These are phyloP conservation scores for Arizona elegans DNA, from an alignment of 2,113 vertebrate genomes.

Conservation along the genomic window DNA sequence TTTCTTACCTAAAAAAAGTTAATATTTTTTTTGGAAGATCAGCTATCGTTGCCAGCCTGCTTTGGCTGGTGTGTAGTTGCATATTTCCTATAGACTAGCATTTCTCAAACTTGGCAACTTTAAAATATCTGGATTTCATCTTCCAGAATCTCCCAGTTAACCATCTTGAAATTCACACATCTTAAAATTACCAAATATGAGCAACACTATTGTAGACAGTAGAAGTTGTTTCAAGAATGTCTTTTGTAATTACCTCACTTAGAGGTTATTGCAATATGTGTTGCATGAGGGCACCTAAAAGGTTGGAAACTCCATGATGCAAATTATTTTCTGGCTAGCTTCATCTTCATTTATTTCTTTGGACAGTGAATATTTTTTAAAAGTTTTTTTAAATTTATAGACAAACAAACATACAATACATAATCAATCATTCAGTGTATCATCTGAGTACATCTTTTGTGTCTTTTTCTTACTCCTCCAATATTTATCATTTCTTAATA, in stretches of 20 bases:
- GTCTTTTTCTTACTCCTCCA: too few species aligned
- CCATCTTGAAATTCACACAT: neutral
- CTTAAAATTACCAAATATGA: neutral
- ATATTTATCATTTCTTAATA: too few species aligned
- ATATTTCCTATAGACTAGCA: neutral
- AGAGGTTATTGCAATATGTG: neutral
- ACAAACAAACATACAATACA: too few species aligned
- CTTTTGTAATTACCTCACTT: neutral
- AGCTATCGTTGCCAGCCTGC: neutral
- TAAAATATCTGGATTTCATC: neutral
- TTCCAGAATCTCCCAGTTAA: neutral
- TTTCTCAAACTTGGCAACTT: neutral
- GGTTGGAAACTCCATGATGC: neutral
- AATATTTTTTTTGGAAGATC: neutral
- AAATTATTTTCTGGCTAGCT: neutral
- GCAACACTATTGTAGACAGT: neutral
- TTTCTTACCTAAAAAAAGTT: neutral
- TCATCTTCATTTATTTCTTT: neutral
- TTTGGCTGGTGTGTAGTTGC: neutral
- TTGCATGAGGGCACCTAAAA: neutral
- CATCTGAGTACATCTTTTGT: too few species aligned
- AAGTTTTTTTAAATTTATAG: too few species aligned
- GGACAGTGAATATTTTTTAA: neutral
- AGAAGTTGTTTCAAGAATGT: neutral
- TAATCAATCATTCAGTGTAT: too few species aligned